Conservation (phyloP, 2,113 vertebrate genomes). For the Rhipidura dahli region DNA sequence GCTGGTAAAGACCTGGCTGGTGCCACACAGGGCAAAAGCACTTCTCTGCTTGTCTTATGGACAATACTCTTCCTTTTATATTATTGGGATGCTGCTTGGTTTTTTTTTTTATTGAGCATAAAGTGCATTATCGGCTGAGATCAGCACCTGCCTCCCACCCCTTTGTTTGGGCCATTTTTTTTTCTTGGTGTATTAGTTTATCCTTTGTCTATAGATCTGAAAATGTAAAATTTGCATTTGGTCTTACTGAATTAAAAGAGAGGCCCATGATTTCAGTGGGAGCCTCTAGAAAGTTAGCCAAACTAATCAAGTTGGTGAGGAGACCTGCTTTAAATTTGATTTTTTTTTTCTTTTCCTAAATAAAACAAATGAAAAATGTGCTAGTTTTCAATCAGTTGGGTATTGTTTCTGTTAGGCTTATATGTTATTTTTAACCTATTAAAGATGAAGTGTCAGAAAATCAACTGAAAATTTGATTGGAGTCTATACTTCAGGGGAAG, state of each 20-base stretch:
- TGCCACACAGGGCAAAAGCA: background rate
- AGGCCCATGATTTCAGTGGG: background rate
- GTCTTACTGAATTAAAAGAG: background rate
- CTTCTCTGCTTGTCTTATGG: background rate
- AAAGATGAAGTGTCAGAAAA: background rate
- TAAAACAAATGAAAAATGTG: background rate
- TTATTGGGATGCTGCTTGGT: background rate
- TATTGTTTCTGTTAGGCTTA: background rate
- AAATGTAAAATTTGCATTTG: background rate
- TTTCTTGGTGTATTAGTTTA: background rate
- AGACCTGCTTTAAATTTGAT: background rate
- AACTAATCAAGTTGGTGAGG: background rate
- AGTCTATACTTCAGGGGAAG: background rate
- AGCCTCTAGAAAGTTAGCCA: background rate
- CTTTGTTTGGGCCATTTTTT: background rate
- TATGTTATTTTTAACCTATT: background rate
- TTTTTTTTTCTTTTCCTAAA: accelerated
- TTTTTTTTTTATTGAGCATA: background rate
- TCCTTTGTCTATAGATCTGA: background rate
- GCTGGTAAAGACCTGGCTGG: background rate
- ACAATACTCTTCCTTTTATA: background rate
- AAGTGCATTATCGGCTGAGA: background rate
- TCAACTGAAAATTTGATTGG: background rate
- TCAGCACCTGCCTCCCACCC: background rate
- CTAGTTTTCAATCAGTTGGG: background rate